phyloP scores from a whole-genome alignment of 1,140 invertebrate genomes.

The Calosoma granatense region DNA sequence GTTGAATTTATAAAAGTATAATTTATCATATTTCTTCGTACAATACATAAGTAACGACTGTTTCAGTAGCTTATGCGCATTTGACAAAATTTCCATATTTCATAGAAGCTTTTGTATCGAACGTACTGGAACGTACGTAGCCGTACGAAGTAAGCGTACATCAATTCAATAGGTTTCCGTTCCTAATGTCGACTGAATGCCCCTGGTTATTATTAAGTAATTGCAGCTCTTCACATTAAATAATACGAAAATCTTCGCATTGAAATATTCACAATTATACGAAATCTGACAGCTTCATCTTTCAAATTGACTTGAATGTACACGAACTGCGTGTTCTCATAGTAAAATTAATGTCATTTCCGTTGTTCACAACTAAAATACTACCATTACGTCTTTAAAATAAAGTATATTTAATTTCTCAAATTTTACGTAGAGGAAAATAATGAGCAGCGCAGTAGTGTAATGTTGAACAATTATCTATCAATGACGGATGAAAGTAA shows the following conservation, averaged over 20 bases:
- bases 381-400: too few relatives aligned
- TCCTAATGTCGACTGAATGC: background rate
- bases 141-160: background rate
- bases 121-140: background rate
- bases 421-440: too few relatives aligned
- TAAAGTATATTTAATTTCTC: too few relatives aligned
- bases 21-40: conserved; percentile 4
- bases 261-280: background rate
- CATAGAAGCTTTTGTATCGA: background rate
- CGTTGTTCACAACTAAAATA: background rate
- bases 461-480: too few relatives aligned
- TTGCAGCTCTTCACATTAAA: conserved; percentile 6
- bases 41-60: background rate
- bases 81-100: background rate
- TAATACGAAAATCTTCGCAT: background rate
- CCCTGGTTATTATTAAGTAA: conserved; percentile 2
- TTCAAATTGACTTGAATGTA: background rate
- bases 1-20: background rate
- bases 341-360: background rate
- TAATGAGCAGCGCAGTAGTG: too few relatives aligned
- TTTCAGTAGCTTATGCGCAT: background rate
- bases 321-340: background rate
- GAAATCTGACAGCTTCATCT: conserved; percentile 1
- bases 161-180: background rate
- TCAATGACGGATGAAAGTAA: too few relatives aligned